A percentile compares a stretch with the other conserved stretches of the same genome.
Evolutionary conservation across 2,113 vertebrate genomes (phyloP).

Genomic region (Merops nubicus): DNA sequence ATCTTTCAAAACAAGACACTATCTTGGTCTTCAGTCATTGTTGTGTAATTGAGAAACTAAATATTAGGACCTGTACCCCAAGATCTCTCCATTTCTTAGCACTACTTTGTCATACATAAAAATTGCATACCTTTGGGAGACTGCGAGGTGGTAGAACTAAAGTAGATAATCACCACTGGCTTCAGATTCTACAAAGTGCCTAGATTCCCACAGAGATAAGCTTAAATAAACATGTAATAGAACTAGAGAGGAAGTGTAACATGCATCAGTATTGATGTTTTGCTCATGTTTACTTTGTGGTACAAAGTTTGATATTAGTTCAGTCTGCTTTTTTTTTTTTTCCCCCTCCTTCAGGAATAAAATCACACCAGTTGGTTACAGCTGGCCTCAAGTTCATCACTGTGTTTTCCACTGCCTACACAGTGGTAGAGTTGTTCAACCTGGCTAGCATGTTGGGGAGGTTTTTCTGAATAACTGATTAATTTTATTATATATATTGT

Average conservation of each 20-base stretch:
- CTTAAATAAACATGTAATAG: neutral
- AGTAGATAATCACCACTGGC: neutral
- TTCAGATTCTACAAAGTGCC: neutral
- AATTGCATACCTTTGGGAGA: neutral
- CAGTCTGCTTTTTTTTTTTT: neutral
- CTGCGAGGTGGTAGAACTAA: neutral
- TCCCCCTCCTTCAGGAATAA: neutral
- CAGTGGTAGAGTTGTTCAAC: neutral
- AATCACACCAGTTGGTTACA: neutral
- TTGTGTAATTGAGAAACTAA: neutral
- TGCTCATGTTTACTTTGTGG: neutral
- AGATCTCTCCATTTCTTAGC: neutral
- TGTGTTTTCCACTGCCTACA: neutral
- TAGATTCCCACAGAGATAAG: neutral
- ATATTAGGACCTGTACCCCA: neutral
- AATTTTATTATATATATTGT: neutral
- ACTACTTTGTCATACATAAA: neutral
- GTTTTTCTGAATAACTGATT: neutral
- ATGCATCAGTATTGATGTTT: neutral
- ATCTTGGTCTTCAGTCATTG: neutral
- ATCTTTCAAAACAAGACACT: neutral
- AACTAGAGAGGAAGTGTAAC: neutral
- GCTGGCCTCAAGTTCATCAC: neutral
- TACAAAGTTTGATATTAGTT: neutral
- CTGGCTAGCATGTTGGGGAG: neutral